phyloP scores from a whole-genome alignment of 2,888 invertebrate genomes.

The Volucella zonaria region DNA sequence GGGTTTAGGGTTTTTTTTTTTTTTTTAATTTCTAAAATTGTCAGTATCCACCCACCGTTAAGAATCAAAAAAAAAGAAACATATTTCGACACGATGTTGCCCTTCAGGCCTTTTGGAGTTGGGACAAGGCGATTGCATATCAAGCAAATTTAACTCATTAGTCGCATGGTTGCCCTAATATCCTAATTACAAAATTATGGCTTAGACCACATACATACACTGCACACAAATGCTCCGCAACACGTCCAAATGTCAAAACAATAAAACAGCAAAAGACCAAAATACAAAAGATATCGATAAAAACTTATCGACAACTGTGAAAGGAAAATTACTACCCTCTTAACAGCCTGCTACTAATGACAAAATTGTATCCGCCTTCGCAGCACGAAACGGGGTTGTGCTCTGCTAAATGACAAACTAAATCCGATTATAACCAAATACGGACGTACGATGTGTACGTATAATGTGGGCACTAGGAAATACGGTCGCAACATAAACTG shows the following conservation, averaged over 20 bases:
- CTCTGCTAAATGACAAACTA: conserved; percentile 58
- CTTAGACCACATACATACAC: conserved; percentile 31
- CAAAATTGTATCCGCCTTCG: conserved; percentile 50
- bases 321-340: conserved; percentile 50
- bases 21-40: conserved; percentile 15
- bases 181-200: conserved; percentile 61
- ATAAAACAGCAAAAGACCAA: conserved; percentile 44
- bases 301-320: conserved; percentile 60
- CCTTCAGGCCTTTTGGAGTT: conserved; percentile 38
- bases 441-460: too few species aligned
- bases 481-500: conserved; percentile 12
- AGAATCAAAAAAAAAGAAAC: neutral
- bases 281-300: conserved; percentile 55
- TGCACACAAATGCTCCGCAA: conserved; percentile 43
- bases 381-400: conserved; percentile 49
- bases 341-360: conserved; percentile 49
- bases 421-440: conserved; percentile 66
- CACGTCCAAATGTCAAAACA: conserved; percentile 53
- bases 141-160: conserved; percentile 4
- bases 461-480: conserved; percentile 40
- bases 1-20: neutral
- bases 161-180: conserved; percentile 31
- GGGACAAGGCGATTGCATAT: conserved; percentile 9
- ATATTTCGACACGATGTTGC: neutral
- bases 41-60: neutral